A percentile compares a stretch with the other conserved stretches of the same genome.
Evolutionary conservation across 2,888 invertebrate genomes (phyloP).

Genomic region (Limnephilus marmoratus): DNA sequence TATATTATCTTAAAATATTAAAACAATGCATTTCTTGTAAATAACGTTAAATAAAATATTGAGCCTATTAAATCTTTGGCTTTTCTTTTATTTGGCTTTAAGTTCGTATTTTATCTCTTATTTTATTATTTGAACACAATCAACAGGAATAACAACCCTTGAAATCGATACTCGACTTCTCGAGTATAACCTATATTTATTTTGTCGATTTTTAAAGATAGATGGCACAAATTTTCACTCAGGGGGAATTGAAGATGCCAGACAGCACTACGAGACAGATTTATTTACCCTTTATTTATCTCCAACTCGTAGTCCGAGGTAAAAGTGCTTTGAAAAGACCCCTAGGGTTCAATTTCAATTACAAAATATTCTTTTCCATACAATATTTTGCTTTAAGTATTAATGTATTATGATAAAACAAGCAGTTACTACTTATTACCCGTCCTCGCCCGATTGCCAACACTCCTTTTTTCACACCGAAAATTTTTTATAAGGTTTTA

Average conservation of each 20-base stretch:
- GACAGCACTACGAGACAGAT: not conserved
- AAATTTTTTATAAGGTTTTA: not conserved
- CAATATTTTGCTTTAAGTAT: too few relatives aligned
- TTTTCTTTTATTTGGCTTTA: not conserved
- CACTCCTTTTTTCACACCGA: too few relatives aligned
- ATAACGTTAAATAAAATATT: not conserved
- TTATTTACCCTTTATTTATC: not conserved
- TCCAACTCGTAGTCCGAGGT: too few relatives aligned
- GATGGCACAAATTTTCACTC: not conserved
- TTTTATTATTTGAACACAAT: not conserved
- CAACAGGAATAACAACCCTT: constrained; percentile 8
- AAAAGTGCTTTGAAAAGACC: too few relatives aligned
- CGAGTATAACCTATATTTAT: not conserved
- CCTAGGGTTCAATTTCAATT: too few relatives aligned
- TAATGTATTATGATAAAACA: too few relatives aligned
- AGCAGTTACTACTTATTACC: too few relatives aligned
- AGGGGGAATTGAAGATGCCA: not conserved
- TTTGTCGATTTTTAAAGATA: not conserved
- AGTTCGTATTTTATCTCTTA: not conserved
- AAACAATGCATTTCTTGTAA: not conserved
- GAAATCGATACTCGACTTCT: not conserved
- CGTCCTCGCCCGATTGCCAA: too few relatives aligned
- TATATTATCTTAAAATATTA: too few relatives aligned
- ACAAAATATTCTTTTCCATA: too few relatives aligned
- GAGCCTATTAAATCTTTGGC: not conserved